Percentiles rank a stretch among this genome's conserved stretches.
These are phyloP conservation scores for Oreocharis arfaki DNA, from an alignment of 2,113 vertebrate genomes.

Conservation along the genomic window DNA sequence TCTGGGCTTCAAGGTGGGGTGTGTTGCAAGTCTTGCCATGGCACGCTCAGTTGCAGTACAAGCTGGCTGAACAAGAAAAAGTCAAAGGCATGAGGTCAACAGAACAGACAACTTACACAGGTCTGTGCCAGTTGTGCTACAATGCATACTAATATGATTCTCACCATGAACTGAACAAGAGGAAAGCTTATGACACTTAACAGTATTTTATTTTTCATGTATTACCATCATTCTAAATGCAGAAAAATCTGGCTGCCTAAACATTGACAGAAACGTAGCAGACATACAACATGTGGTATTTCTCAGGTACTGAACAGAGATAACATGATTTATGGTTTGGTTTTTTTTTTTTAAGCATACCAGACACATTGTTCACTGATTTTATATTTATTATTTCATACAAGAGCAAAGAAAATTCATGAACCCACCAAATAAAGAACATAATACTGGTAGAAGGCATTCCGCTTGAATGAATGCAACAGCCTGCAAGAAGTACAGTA, in stretches of 20 bases:
- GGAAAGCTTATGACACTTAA: background rate
- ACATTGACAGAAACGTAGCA: rapidly evolving
- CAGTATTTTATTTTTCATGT: background rate
- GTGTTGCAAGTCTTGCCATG: conserved; percentile 82
- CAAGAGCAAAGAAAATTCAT: background rate
- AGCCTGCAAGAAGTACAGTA: background rate
- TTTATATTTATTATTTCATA: background rate
- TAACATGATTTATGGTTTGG: background rate
- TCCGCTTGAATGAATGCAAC: background rate
- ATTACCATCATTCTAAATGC: background rate
- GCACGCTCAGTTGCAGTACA: conserved; percentile 81
- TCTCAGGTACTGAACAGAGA: background rate
- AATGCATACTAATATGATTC: background rate
- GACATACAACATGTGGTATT: background rate
- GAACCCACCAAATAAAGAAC: background rate
- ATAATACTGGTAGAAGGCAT: background rate
- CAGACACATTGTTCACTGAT: background rate
- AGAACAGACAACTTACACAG: background rate
- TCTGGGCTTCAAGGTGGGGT: conserved; percentile 84
- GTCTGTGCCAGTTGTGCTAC: background rate
- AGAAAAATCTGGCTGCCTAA: background rate
- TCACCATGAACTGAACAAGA: background rate
- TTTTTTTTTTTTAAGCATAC: background rate
- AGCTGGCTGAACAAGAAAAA: conserved; percentile 66
- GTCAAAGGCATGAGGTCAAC: background rate